Evolutionary conservation across 2,797 vertebrate genomes (phyloP), one percentile per base, ranked within the genome.

Genomic region (Gephyroberyx darwinii): DNA sequence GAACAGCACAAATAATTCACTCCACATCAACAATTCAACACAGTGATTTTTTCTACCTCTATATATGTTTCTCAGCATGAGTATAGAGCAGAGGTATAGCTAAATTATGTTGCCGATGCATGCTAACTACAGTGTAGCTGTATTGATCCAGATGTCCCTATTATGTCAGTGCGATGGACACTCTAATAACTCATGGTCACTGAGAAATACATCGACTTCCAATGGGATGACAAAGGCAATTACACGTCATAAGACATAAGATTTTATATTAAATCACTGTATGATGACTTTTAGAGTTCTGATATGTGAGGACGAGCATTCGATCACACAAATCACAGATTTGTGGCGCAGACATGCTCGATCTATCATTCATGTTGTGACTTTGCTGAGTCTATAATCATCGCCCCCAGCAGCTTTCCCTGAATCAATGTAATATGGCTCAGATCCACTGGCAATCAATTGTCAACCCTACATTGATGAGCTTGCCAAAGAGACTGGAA

Each of bases 91-190:
- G 70, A 58, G 26, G 26, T 26, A 26, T 26, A 43, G 13, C 14
- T 8, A 22, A 31, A 58, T 37, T 41, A 26, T 30, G 52, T 50
- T 50, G 63, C 45, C 52, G 55, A 52, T 50, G 20, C 39, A 19
- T 22, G 14, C 57, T 71, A 71, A 84, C 69, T 63, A 65, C 61
- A 78, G 78, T 69, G 79, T 75, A 53, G 61, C 69, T 75, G 53
- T 90, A 93, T 93, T 86, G 92, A 94, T 83, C 85, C 73, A 75
- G 52, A 65, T 84, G 90, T 56, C 83, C 89, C 81, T 83, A 86
- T 91, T 92, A 81, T 90, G 91, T 92, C 93, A 92, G 71, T 72
- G 63, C 81, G 71, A 81, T 85, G 70, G 80, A 70, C 63, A 84
- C 77, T 62, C 81, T 85, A 86, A 90, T 89, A 90, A 91, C 86